Conservation (phyloP, 2,113 vertebrate genomes). For the Pao palembangensis region DNA sequence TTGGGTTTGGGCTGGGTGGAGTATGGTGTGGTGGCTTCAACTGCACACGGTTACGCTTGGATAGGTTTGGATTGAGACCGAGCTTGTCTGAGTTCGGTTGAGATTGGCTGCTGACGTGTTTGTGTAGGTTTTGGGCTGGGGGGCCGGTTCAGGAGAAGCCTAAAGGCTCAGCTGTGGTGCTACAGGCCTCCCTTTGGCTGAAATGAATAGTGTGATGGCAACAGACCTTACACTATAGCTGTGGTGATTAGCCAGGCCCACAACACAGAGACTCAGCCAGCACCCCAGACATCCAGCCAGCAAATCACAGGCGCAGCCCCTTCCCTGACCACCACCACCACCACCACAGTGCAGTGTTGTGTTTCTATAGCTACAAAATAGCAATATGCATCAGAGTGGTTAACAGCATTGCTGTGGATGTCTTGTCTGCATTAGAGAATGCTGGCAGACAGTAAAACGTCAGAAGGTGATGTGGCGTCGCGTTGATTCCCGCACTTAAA, state of each 20-base stretch:
- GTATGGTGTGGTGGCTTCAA: conserved; percentile 52
- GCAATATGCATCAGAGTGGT: conserved; percentile 58
- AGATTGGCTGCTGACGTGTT: conserved; percentile 63
- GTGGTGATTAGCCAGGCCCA: conserved; percentile 42
- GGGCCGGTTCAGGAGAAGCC: conserved; percentile 16
- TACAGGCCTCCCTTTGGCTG: conserved; percentile 31
- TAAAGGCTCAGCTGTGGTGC: conserved; percentile 26
- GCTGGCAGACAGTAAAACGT: conserved; percentile 38
- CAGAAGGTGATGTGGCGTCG: conserved; percentile 45
- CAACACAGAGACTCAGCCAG: conserved; percentile 8
- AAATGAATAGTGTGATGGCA: conserved; percentile 44
- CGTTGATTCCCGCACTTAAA: conserved; percentile 19
- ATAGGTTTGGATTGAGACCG: conserved; percentile 46
- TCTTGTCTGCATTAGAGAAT: conserved; percentile 32
- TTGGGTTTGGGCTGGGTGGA: conserved; percentile 43
- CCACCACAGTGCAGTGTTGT: conserved; percentile 50
- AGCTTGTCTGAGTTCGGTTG: conserved; percentile 57
- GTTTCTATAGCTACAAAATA: conserved; percentile 57
- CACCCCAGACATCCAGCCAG: conserved; percentile 27
- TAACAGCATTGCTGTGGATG: conserved; percentile 29
- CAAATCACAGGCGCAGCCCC: conserved; percentile 43
- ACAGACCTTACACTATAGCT: conserved; percentile 60
- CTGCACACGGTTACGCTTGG: conserved; percentile 47
- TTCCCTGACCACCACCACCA: conserved; percentile 41
- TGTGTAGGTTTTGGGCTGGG: conserved; percentile 62